These are phyloP conservation scores for Drosophila quinaria DNA, from an alignment of 2,888 invertebrate species.

Conservation along the genomic window DNA sequence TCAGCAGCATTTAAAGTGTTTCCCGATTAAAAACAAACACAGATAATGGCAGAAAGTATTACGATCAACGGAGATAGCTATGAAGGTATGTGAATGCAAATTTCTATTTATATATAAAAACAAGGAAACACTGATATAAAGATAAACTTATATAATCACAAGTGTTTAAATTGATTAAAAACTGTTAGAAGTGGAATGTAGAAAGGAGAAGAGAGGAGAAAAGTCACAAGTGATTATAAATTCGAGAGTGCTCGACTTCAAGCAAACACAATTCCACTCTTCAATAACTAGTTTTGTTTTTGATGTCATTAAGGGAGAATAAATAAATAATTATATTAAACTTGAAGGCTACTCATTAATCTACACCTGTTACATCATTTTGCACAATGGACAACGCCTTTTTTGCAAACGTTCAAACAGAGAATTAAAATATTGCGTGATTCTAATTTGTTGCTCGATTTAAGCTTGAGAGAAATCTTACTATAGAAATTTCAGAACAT, in stretches of 20 bases:
- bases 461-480: background rate
- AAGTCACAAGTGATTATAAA: background rate
- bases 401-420: background rate
- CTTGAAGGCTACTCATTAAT: background rate
- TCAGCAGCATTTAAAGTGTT: conserved; percentile 27
- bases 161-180: background rate
- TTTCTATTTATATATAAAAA: background rate
- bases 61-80: conserved; percentile 65
- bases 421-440: background rate
- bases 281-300: background rate
- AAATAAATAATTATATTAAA: background rate
- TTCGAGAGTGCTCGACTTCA: background rate
- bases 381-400: background rate
- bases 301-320: background rate
- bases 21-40: conserved; percentile 31
- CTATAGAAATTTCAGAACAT: background rate
- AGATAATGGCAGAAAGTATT: conserved; percentile 60
- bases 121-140: background rate
- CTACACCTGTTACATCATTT: background rate
- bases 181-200: background rate
- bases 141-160: background rate
- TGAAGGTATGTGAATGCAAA: conserved; percentile 50
- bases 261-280: background rate
- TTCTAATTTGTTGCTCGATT: background rate
- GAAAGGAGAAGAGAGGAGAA: background rate